phyloP scores from a whole-genome alignment of 2,888 invertebrate genomes.

The Euspilapteryx auroguttella region DNA sequence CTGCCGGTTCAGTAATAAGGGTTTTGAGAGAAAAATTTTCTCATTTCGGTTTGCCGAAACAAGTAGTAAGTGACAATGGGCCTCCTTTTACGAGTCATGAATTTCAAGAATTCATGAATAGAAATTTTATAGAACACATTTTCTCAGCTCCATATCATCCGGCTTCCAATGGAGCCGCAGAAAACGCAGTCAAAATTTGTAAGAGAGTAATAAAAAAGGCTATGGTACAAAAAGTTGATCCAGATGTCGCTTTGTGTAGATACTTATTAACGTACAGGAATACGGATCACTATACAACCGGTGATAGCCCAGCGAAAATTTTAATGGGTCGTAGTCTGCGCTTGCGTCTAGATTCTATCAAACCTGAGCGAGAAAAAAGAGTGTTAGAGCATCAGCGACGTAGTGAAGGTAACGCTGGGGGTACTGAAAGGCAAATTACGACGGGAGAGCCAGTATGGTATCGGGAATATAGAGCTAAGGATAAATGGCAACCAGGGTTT shows the following conservation, averaged over 20 bases:
- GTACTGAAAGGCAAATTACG: no score
- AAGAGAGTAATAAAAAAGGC: neutral
- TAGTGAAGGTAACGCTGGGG: no score
- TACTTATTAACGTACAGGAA: neutral
- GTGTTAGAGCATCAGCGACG: no score
- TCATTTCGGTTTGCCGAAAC: no score
- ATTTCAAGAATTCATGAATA: constrained; percentile 1
- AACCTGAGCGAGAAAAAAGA: neutral
- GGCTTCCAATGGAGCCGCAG: constrained; percentile 5
- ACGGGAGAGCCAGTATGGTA: no score
- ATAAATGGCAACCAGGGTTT: no score
- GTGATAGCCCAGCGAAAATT: neutral
- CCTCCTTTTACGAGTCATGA: constrained; percentile 4
- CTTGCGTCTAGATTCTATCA: neutral
- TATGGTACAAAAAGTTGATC: neutral
- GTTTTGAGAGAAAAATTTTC: no score
- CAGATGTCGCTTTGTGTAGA: neutral
- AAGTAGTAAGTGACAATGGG: constrained; percentile 1
- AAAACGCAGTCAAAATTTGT: constrained; percentile 1
- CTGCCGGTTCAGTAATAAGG: no score
- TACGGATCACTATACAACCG: neutral
- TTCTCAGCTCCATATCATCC: constrained; percentile 6
- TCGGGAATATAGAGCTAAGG: no score
- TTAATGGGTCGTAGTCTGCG: neutral
- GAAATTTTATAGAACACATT: constrained; percentile 2